Conservation (phyloP, 2,888 invertebrate genomes). For the Pemphredon lugubris region DNA sequence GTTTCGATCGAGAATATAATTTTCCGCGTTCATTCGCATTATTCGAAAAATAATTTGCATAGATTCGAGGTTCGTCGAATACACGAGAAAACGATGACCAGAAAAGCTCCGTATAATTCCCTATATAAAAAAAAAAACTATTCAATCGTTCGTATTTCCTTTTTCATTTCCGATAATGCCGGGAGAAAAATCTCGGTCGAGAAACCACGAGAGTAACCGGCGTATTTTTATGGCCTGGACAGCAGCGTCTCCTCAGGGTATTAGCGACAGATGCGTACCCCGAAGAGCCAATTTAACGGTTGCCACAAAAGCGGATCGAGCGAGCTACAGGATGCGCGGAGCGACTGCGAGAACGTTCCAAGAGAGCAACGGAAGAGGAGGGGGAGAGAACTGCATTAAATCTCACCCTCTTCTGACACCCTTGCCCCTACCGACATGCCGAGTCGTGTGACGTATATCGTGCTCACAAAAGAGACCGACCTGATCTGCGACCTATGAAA, state of each 20-base stretch:
- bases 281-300: constrained; percentile 71
- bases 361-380: constrained; percentile 48
- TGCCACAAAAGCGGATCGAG: constrained; percentile 67
- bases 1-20: no score
- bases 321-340: constrained; percentile 37
- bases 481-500: constrained; percentile 55
- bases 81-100: no score
- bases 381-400: constrained; percentile 55
- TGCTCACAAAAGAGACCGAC: constrained; percentile 62
- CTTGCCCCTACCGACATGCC: constrained; percentile 40
- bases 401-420: constrained; percentile 66
- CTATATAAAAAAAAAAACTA: no score
- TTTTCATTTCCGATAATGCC: no score
- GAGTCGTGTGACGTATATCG: constrained; percentile 57
- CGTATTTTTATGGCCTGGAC: constrained; percentile 42
- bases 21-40: no score
- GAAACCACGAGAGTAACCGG: constrained; percentile 24
- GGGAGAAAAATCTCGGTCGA: not conserved
- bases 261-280: constrained; percentile 68
- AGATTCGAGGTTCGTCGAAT: no score
- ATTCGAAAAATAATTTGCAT: no score
- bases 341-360: constrained; percentile 48
- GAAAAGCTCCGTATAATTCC: no score
- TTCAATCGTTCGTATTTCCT: no score
- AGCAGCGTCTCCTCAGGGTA: constrained; percentile 34